Evolutionary conservation across 64 coral and sea anemone species (phyloP), one percentile per base, ranked within the genome.

Genomic region (Porites lutea): DNA sequence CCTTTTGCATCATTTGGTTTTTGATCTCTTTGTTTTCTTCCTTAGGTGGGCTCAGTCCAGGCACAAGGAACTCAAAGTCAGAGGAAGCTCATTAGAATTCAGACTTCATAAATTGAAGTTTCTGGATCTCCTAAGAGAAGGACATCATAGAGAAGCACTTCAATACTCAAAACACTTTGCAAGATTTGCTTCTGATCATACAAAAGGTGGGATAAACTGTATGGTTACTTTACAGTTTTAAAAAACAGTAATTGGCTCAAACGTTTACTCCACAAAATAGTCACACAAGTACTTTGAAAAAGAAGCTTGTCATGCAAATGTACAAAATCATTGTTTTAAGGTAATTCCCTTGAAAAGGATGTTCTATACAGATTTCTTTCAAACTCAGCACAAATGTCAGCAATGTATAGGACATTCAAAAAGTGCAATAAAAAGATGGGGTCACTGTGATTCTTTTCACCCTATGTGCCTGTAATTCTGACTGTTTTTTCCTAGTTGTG

Each of bases 51-150:
- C 93, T 43, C 85, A 93, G 88, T 70, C 77, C 23, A 79, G 91
- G 65, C 94, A 95, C 51, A 82, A 86, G 19, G 78, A 96, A 69
- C 82, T 98, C 13, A 89, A 88, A 71, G 83, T 90, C 8, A 86
- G 88, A 78, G 97, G 97, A 2, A 98, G 97, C 50, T 96, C 97
- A 1, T 60, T 98, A 18, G 97, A 98, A 53, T 98, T 98, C 61
- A 98, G 93, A 87, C 94, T 98, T n/a, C 97, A 98, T 37, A 93
- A 93, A 86, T 79, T 98, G 44, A 96, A 95, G 71, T 98, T 93
- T 74, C 82, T 98, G 22, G 91, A 98, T 55, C 90, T 96, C 45
- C 81, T 98, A 22, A 93, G 79, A 47, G 79, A 96, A 78, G 97
- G 97, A 19, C 75, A 64, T 19, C 91, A 96, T 44, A 79, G 79